A percentile compares a stretch with the other conserved stretches of the same genome.
phyloP scores from a whole-genome alignment of 2,797 vertebrate species.

The Melanogrammus aeglefinus region DNA sequence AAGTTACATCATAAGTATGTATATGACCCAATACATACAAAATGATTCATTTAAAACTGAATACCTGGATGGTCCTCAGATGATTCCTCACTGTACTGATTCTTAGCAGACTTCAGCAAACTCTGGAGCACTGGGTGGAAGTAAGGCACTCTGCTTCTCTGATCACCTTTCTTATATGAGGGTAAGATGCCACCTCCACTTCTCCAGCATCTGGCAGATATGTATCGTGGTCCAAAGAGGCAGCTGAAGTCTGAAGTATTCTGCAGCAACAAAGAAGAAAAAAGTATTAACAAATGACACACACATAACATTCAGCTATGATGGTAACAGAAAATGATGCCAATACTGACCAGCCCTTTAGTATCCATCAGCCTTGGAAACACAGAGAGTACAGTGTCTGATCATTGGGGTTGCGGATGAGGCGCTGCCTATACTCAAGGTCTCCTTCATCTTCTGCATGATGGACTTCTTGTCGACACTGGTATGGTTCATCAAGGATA shows the following conservation, averaged over 20 bases:
- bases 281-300: not conserved
- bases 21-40: not conserved
- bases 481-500: slow-evolving; percentile 23
- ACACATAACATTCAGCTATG: not conserved
- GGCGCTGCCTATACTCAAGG: slow-evolving; percentile 16
- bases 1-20: not conserved
- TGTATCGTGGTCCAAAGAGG: slow-evolving; percentile 17
- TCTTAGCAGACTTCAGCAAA: slow-evolving; percentile 16
- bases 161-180: slow-evolving; percentile 17
- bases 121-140: slow-evolving; percentile 6
- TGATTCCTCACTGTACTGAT: not conserved
- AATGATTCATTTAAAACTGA: not conserved
- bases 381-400: not conserved
- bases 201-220: slow-evolving; percentile 18
- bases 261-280: slow-evolving; percentile 7
- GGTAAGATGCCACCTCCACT: slow-evolving; percentile 20
- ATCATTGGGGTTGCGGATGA: slow-evolving; percentile 15
- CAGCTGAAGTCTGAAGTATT: slow-evolving; percentile 21
- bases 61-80: slow-evolving; percentile 3
- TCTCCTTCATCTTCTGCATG: slow-evolving; percentile 21
- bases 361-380: slow-evolving; percentile 26
- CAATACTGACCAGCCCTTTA: slow-evolving; percentile 12
- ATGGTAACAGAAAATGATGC: not conserved
- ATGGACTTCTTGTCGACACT: slow-evolving; percentile 17
- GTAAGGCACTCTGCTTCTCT: slow-evolving; percentile 8